Evolutionary conservation across 2,797 vertebrate species (phyloP), one percentile per base, ranked within the genome.

Genomic region (Acestrorhynchus altus): DNA sequence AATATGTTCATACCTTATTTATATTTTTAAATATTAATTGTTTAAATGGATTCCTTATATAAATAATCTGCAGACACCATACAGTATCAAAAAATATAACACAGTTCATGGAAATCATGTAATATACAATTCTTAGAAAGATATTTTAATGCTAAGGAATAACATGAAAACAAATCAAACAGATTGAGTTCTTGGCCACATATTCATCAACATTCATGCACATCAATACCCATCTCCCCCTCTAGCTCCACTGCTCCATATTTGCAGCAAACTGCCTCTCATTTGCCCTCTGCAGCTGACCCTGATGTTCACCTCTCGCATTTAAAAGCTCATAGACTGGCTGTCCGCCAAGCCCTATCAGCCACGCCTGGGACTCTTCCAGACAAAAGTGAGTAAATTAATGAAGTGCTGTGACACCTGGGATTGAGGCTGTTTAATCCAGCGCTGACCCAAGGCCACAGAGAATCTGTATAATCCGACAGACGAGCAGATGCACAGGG

Each of bases 381-480:
- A 57, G 64, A 66, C 44, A 51, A 71, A 64, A 71, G 65, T 74
- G 65, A 74, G 70, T 83, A 74, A 80, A 80, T 77, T 71, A 77
- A 83, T 83, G 74, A 80, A 76, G 76, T 67, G 63, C 72, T 56
- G 68, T 79, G 67, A 70, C 78, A 81, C 76, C 69, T 64, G 82
- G 79, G 82, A 73, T 69, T 68, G 64, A 47, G 35, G 49, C 11
- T 28, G 56, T 72, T 74, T 81, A 78, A 81, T 80, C 77, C 67
- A 57, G 42, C 15, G 12, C 40, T 76, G 72, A 81, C 46, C 68
- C 63, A 40, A 52, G 49, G 72, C 56, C 52, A 74, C 26, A 26
- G 60, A 47, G 68, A 51, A 66, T 78, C 52, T 60, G 66, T 52
- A 49, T 72, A 81, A 76, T 81, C 68, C 65, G 52, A 70, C 54